These are phyloP conservation scores for Lamellibrachia columna DNA, from an alignment of 2,888 invertebrate genomes.

Conservation along the genomic window DNA sequence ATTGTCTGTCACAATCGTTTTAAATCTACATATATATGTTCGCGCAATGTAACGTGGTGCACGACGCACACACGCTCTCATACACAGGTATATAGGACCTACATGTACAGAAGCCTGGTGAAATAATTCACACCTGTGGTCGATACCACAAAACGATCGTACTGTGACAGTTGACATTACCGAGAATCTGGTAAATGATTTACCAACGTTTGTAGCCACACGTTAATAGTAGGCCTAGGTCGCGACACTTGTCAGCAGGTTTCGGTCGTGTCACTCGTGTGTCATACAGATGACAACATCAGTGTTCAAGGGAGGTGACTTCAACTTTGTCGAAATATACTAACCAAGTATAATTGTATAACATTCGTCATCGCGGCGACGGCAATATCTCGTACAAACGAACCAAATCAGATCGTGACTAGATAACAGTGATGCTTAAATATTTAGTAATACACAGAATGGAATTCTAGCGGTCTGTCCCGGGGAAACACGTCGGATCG, in stretches of 20 bases:
- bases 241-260: neutral
- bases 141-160: neutral
- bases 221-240: neutral
- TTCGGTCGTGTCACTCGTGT: neutral
- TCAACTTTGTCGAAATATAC: too few relatives aligned
- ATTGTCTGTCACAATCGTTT: neutral
- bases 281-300: neutral
- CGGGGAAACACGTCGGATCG: too few relatives aligned
- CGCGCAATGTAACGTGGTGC: too few relatives aligned
- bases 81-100: neutral
- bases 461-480: too few relatives aligned
- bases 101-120: too few relatives aligned
- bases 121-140: neutral
- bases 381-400: too few relatives aligned
- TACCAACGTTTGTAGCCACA: slow-evolving; percentile 8
- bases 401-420: too few relatives aligned
- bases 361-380: too few relatives aligned
- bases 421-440: too few relatives aligned
- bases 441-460: too few relatives aligned
- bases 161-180: neutral
- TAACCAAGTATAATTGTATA: too few relatives aligned
- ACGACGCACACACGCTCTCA: too few relatives aligned
- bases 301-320: neutral
- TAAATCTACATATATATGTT: neutral
- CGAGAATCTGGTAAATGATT: neutral